Conservation (phyloP, 1,140 invertebrate genomes). For the Latrodectus geometricus region DNA sequence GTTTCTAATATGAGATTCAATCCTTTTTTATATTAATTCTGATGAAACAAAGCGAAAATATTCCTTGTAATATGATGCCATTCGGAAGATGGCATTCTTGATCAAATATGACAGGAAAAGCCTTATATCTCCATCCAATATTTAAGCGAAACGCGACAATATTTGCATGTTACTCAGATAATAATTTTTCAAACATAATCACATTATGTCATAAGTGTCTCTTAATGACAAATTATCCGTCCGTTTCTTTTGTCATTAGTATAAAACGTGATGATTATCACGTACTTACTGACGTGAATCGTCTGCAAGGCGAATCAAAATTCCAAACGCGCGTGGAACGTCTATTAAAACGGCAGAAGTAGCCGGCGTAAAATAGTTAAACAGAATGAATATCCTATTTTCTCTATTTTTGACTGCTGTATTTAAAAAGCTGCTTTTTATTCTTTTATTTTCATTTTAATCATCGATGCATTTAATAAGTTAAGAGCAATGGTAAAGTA, state of each 20-base stretch:
- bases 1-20: no score
- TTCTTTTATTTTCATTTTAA: no score
- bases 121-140: no score
- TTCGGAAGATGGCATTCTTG: no score
- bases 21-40: no score
- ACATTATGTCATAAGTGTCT: not conserved
- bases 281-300: not conserved
- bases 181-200: not conserved
- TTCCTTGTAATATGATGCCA: no score
- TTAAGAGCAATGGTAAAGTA: no score
- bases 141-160: not conserved
- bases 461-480: no score
- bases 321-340: not conserved
- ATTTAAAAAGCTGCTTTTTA: no score
- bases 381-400: not conserved
- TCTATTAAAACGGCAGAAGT: not conserved
- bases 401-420: not conserved
- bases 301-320: not conserved
- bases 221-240: not conserved
- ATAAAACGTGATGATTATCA: not conserved
- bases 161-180: not conserved
- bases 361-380: not conserved
- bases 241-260: not conserved
- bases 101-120: no score
- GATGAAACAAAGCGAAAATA: no score